Evolutionary conservation across 2,888 invertebrate species (phyloP), one percentile per base, ranked within the genome.

Genomic region (Lepetodrilus schrolli): DNA sequence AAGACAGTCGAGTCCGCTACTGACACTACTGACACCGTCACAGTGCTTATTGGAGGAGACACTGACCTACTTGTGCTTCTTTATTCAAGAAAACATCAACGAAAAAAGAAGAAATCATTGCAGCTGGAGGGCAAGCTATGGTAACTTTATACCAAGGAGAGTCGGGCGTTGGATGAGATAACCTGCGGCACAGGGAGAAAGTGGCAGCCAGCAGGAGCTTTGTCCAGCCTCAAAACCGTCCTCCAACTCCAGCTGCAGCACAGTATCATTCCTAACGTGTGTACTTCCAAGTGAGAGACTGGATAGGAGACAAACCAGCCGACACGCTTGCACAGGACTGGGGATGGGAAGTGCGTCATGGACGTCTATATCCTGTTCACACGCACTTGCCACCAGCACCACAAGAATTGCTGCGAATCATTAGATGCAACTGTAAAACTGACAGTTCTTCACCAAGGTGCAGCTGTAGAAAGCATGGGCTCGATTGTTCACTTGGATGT

Each of bases 11-110:
- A n/a, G n/a, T n/a, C n/a, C n/a, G n/a, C n/a, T n/a, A n/a, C 65
- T n/a, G 43, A 26, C 36, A 68, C 82, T 26, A 38, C 43, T 23
- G n/a, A 20, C 37, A 34, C 20, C 7, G 36, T 17, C 1, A 79
- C 81, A 47, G 70, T 70, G n/a, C 17, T 83, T 4, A 68, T 83
- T 37, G 85, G 82, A 5, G 83, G 84, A 66, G 84, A 86, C 58
- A 86, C 84, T 20, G 83, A 84, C 71, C 51, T 86, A 10, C 71
- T 86, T 0, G 75, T 83, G 13, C 75, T 84, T 5, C 49, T 86
- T n/a, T n/a, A n/a, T n/a, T n/a, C n/a, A n/a, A n/a, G n/a, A 37
- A 58, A 36, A 71, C 65, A 10, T 0, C 37, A n/a, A 36, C 43
- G 1, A 49, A 38, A 43, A 65, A 73, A 36, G 66, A 74, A 10